Percentiles rank a stretch among this genome's conserved stretches.
Conservation (phyloP, 2,797 vertebrate genomes). For the Semaprochilodus insignis region DNA sequence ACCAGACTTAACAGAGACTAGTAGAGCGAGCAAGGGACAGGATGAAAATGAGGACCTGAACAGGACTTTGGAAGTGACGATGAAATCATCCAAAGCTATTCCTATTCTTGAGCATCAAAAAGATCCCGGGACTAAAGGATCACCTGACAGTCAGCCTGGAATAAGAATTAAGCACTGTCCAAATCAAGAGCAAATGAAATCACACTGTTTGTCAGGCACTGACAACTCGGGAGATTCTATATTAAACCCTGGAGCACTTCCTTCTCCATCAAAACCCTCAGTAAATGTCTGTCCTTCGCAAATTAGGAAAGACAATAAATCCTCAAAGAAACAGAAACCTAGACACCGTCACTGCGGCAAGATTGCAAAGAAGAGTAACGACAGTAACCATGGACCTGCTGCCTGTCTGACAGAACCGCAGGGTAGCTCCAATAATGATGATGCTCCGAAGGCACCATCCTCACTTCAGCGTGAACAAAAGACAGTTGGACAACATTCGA, state of each 20-base stretch:
- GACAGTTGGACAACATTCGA: constrained; percentile 59
- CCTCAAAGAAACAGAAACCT: constrained; percentile 91
- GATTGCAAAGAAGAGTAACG: constrained; percentile 89
- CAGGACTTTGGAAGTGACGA: constrained; percentile 25
- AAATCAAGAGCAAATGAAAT: constrained; percentile 58
- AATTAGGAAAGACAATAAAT: constrained; percentile 81
- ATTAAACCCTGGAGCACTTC: constrained; percentile 46
- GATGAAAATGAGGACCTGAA: constrained; percentile 39
- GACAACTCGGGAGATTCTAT: constrained; percentile 18
- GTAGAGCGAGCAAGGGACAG: constrained; percentile 20
- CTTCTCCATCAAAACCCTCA: constrained; percentile 57
- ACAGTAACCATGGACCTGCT: constrained; percentile 63
- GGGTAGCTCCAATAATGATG: constrained; percentile 65
- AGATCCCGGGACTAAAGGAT: constrained; percentile 29
- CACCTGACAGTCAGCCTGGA: constrained; percentile 56
- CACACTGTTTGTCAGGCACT: constrained; percentile 19
- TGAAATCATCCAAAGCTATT: constrained; percentile 15
- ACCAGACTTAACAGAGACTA: constrained; percentile 24
- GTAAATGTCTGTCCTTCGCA: constrained; percentile 66
- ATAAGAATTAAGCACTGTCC: constrained; percentile 68
- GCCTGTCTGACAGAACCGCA: constrained; percentile 50
- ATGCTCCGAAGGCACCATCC: constrained; percentile 57
- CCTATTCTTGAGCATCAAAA: constrained; percentile 20
- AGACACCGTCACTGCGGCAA: constrained; percentile 78
- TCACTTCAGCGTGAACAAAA: constrained; percentile 64